Base-by-base conservation (phyloP, 2,888 invertebrate species). In the Drosophila suboccidentalis region DNA sequence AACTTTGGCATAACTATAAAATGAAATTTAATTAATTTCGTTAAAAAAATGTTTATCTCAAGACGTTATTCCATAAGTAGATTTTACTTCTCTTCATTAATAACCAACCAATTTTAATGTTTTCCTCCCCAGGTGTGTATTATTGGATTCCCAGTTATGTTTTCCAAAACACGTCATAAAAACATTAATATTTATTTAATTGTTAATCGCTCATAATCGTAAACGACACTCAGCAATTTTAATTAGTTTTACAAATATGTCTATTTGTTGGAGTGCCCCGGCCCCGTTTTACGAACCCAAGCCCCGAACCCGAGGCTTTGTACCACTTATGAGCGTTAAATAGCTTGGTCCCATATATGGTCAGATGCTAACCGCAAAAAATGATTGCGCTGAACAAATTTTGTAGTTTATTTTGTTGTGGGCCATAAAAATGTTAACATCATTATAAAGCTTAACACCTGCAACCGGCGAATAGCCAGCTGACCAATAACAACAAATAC, bases 401-500 rank as follows among this genome's bases (percentile, higher is more conserved):
- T 84, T 82, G 69, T 63, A 82, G 82, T 80, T 82, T 75, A 74
- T 82, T 82, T 82, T 75, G 75, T 78, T 76, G 84, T 78, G 53
- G 65, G 70, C 82, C 84, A 85, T 85, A 87, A 87, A 84, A 82
- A 82, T 84, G 84, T 78, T 82, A 87, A 86, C 86, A 86, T 86
- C 86, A 86, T 87, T 86, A 88, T 87, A 85, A 83, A 75, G 76
- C 68, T 61, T 83, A 88, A 87, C 86, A 88, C 86, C 86, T 87
- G 86, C 86, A 87, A 71, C 83, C 57, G 26, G 26, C 5, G 70
- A 39, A 50, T 47, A 38, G 57, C 22, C 44, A 58, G 50, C 59
- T 66, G 73, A 69, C 74, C 59, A 62, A 9, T 54, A 64, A 51
- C 54, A 63, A 57, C 62, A 55, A 58, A 64, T 44, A 53, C 32